A percentile compares a stretch with the other conserved stretches of the same genome.
These are phyloP conservation scores for Distichodus sexfasciatus DNA, from an alignment of 2,797 vertebrate genomes.

Conservation along the genomic window DNA sequence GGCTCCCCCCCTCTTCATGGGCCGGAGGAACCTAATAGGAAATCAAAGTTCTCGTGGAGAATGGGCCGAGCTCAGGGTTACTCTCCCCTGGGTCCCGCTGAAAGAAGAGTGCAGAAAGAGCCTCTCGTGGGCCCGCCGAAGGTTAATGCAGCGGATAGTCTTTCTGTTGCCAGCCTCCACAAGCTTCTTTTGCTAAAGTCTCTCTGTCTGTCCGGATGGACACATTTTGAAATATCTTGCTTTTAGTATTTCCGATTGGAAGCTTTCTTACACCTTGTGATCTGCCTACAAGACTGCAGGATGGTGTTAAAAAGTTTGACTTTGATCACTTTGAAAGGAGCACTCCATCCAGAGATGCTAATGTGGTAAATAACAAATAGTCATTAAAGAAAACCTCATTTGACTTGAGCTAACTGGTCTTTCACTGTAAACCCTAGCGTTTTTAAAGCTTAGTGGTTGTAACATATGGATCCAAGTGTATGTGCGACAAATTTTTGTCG, in stretches of 20 bases:
- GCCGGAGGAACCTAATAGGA: conserved; percentile 97
- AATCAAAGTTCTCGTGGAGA: conserved; percentile 98
- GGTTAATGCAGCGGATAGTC: conserved; percentile 98
- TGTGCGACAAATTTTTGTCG: neutral
- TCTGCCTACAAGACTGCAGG: too few species aligned
- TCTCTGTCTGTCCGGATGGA: conserved; percentile 49
- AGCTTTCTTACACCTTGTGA: neutral
- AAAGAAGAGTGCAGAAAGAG: conserved; percentile 96
- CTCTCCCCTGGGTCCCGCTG: conserved; percentile 96
- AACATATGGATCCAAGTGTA: too few species aligned
- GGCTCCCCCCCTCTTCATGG: conserved; percentile 79
- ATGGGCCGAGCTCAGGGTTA: conserved; percentile 93
- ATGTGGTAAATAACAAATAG: too few species aligned
- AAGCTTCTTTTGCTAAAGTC: conserved; percentile 51
- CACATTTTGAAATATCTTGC: conserved; percentile 3
- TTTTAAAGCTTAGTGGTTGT: too few species aligned
- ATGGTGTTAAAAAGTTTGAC: too few species aligned
- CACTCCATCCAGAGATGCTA: too few species aligned
- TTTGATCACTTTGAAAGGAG: too few species aligned
- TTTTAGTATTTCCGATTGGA: neutral
- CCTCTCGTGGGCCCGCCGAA: conserved; percentile 85
- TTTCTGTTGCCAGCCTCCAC: conserved; percentile 80
- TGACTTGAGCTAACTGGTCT: too few species aligned
- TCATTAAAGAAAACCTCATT: too few species aligned
- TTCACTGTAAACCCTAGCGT: too few species aligned